Evolutionary conservation across 1,140 invertebrate genomes (phyloP), one percentile per base, ranked within the genome.

Genomic region (Onthophagus taurus): DNA sequence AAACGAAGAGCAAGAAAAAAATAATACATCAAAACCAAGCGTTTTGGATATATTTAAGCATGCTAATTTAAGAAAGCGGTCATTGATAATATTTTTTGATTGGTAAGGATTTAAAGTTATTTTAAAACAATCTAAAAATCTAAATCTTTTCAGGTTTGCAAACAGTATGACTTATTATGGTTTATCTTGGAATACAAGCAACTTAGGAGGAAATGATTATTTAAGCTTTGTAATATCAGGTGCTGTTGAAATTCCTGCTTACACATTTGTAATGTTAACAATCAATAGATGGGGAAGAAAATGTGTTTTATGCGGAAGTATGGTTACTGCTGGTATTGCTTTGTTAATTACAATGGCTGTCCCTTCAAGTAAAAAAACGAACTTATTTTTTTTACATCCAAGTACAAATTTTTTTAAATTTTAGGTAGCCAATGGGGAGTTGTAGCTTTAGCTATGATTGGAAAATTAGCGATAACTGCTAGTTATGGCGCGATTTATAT

Each of bases 101-200:
- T 88, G 85, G 81, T 81, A 74, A 63, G 63, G 62, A 44, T 45
- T 14, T 26, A 11, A 41, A 19, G 36, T 30, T 41, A 1, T 23
- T n/a, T 16, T 21, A 13, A 26, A 30, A 14, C 6, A 33, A 17
- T 37, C 13, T 30, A 31, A 29, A 42, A 20, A 33, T 6, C 29
- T 37, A 44, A 34, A 36, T 39, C 37, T 51, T 65, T 69, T 11
- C 51, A 83, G 80, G 83, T 77, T 87, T 55, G 81, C 83, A 9
- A 84, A 81, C 56, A 81, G 80, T 37, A 76, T 81, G 30, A 78
- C 85, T 4, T 89, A 89, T 60, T 89, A 89, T 52, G 87, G 84
- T 1, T 60, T 90, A 3, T 85, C 85, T 0, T 82, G 85, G 73
- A 85, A 84, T 54, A 79, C 82, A 2, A 79, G 76, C 19, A 79